phyloP scores from a whole-genome alignment of 2,888 invertebrate genomes.

The Campoplex capitator region DNA sequence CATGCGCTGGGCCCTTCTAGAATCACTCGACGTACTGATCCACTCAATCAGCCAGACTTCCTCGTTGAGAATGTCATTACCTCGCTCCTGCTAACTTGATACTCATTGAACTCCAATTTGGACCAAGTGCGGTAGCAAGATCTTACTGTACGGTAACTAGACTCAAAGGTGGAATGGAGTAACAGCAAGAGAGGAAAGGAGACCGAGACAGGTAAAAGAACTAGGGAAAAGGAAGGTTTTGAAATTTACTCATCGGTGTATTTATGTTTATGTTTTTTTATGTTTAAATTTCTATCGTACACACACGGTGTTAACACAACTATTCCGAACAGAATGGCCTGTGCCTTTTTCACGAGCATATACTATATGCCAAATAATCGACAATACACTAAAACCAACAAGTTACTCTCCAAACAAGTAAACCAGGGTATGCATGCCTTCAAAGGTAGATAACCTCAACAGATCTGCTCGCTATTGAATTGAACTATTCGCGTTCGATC shows the following conservation, averaged over 20 bases:
- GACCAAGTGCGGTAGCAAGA: slow-evolving; percentile 36
- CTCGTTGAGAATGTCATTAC: slow-evolving; percentile 69
- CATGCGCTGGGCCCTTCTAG: slow-evolving; percentile 13
- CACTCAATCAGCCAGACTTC: slow-evolving; percentile 74
- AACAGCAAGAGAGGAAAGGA: slow-evolving; percentile 68
- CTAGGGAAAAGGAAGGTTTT: slow-evolving; percentile 71
- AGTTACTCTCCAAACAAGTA: too few species aligned
- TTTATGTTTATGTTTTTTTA: too few species aligned
- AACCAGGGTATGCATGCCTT: too few species aligned
- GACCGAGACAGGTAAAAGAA: slow-evolving; percentile 61
- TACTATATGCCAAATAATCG: too few species aligned
- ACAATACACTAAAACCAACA: too few species aligned
- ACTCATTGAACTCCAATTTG: slow-evolving; percentile 73
- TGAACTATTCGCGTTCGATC: too few species aligned
- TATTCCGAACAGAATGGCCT: slow-evolving; percentile 24
- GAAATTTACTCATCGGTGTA: slow-evolving; percentile 51
- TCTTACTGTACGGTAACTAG: slow-evolving; percentile 25
- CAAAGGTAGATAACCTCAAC: too few species aligned
- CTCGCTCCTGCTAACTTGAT: slow-evolving; percentile 45
- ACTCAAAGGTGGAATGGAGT: slow-evolving; percentile 56
- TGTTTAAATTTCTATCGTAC: slow-evolving; percentile 1
- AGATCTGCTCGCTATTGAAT: too few species aligned
- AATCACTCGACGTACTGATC: slow-evolving; percentile 69
- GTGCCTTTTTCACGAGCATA: too few species aligned
- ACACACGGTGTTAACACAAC: slow-evolving; percentile 42